These are phyloP conservation scores for Melanaphis sacchari DNA, from an alignment of 1,140 invertebrate species.

Conservation along the genomic window DNA sequence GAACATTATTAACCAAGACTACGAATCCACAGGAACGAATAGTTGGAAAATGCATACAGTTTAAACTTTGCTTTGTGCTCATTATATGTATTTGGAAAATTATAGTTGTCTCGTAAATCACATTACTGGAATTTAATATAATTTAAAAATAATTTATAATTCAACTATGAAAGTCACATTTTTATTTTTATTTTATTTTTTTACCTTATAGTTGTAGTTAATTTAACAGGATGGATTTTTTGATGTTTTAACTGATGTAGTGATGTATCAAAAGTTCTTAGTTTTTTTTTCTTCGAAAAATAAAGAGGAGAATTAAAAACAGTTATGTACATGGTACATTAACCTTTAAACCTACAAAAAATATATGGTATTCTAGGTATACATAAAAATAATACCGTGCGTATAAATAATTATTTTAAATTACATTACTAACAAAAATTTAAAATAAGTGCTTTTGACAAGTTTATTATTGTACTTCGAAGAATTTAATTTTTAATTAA, in stretches of 20 bases:
- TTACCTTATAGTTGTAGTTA: neutral
- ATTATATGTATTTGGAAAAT: neutral
- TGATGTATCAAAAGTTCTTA: neutral
- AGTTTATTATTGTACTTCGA: too few species aligned
- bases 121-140: neutral
- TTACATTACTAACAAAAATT: too few species aligned
- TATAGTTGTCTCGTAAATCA: neutral
- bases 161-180: neutral
- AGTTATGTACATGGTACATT: neutral
- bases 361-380: neutral
- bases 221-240: neutral
- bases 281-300: neutral
- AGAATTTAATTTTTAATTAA: too few species aligned
- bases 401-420: neutral
- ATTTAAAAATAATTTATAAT: neutral
- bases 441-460: too few species aligned
- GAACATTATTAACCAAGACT: neutral
- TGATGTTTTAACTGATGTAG: neutral
- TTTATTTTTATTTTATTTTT: neutral
- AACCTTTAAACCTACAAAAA: neutral
- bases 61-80: neutral
- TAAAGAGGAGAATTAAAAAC: neutral
- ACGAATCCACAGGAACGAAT: neutral
- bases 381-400: neutral
- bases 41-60: neutral